Percentiles rank a stretch among this genome's conserved stretches.
These are phyloP conservation scores for Cinclus cinclus DNA, from an alignment of 2,113 vertebrate species.

Conservation along the genomic window DNA sequence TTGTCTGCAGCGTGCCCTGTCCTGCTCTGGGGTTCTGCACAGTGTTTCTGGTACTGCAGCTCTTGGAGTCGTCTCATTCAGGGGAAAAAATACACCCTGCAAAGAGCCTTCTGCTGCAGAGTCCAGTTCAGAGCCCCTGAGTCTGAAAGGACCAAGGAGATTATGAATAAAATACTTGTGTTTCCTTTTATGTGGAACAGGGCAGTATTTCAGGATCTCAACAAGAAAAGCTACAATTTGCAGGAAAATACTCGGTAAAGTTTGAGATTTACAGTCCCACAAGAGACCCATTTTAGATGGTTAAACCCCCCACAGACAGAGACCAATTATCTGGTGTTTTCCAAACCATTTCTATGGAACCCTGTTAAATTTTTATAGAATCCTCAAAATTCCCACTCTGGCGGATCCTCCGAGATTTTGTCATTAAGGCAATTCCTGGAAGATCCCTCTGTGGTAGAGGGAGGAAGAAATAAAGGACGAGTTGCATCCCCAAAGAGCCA, in stretches of 20 bases:
- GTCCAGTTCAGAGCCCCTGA: neutral
- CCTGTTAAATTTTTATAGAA: neutral
- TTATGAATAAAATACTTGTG: neutral
- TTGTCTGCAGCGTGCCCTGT: rapidly evolving
- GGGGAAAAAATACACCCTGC: neutral
- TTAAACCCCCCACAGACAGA: neutral
- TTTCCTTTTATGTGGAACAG: neutral
- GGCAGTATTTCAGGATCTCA: neutral
- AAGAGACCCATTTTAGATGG: neutral
- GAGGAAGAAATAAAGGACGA: neutral
- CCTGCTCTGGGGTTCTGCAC: neutral
- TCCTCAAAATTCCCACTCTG: neutral
- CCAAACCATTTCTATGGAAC: neutral
- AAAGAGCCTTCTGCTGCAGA: neutral
- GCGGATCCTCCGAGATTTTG: neutral
- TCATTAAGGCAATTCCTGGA: neutral
- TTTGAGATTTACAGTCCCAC: neutral
- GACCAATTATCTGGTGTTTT: neutral
- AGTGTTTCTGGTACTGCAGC: neutral
- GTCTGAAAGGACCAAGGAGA: neutral
- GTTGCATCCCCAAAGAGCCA: neutral
- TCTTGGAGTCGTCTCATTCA: neutral
- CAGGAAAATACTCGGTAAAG: neutral
- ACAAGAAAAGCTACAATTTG: neutral
- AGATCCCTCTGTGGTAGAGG: neutral